phyloP scores from a whole-genome alignment of 2,888 invertebrate species.

The Mycogona germanica region DNA sequence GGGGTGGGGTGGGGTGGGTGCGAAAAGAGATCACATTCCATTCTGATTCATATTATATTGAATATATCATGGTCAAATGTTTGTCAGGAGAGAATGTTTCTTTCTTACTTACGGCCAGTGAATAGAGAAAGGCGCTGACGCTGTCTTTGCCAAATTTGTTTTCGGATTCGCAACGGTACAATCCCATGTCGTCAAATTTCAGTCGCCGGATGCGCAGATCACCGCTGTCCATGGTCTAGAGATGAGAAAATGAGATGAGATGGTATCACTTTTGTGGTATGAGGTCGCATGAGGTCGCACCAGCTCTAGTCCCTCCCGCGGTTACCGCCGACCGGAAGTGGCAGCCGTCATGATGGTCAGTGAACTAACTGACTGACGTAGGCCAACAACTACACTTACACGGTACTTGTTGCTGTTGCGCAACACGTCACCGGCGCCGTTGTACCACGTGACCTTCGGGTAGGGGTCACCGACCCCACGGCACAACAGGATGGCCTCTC shows the following conservation, averaged over 20 bases:
- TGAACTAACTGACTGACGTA: not conserved
- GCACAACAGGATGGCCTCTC: constrained; percentile 18
- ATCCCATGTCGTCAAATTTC: constrained; percentile 19
- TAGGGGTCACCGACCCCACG: constrained; percentile 9
- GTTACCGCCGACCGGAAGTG: not conserved
- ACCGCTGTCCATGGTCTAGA: constrained; percentile 17
- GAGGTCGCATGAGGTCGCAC: too few species aligned
- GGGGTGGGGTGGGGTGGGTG: too few species aligned
- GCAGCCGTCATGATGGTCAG: not conserved
- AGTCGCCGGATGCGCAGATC: constrained; percentile 18
- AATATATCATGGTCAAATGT: too few species aligned
- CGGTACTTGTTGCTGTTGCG: constrained; percentile 14
- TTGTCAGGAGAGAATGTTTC: too few species aligned
- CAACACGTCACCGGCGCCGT: constrained; percentile 5
- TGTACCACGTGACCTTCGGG: constrained; percentile 13
- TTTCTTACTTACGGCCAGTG: too few species aligned
- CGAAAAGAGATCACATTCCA: too few species aligned
- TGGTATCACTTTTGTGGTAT: not conserved
- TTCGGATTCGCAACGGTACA: constrained; percentile 13
- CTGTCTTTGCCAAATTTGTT: constrained; percentile 14
- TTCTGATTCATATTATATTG: too few species aligned
- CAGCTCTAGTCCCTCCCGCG: too few species aligned
- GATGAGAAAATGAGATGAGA: not conserved
- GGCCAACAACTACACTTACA: too few species aligned
- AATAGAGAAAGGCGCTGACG: constrained; percentile 17